Base-by-base conservation (phyloP, 2,888 invertebrate species). In the Tachina grossa region DNA sequence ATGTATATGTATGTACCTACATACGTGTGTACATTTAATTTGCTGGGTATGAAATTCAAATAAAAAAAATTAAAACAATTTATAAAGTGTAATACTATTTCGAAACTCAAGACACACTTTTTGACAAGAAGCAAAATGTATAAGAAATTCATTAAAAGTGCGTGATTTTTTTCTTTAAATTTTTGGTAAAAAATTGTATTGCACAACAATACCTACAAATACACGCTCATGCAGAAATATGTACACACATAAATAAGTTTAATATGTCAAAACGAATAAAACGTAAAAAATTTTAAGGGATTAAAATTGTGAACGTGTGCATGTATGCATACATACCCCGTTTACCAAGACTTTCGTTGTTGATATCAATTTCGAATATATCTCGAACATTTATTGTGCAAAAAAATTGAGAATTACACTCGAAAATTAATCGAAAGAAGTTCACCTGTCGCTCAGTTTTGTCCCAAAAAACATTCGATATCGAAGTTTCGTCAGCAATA, bases 131-230 rank as follows among this genome's bases (percentile, higher is more conserved):
- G 49, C n/a, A 49, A 72, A 19, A 5, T 22, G 31, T 2, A 41
- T 22, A 13, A 80, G 53, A 74, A 66, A 41, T 3, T 53, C 61
- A 77, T 81, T 68, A 57, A 85, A 85, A 78, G 81, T 81, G 84
- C 77, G 81, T 84, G 84, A 77, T 77, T 81, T 84, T 81, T 75
- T 53, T 55, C n/a, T 43, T 65, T 76, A 31, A 39, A 8, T 39
- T 47, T 53, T 68, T 66, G 39, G 9, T 77, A 69, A 61, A 74
- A 69, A 57, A 76, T 43, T 31, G 1, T 71, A 59, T 77, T 78
- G 77, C 84, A 72, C 63, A 85, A 81, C 74, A 39, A 16, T 19
- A 69, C 14, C 51, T 13, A 53, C 41, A 41, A 16, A 41, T 19
- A 3, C 53, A 55, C 22, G 22, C 13, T 9, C 53, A 53, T 31